Evolutionary conservation across 1,140 invertebrate genomes (phyloP).

Genomic region (Drosophila sp.): DNA sequence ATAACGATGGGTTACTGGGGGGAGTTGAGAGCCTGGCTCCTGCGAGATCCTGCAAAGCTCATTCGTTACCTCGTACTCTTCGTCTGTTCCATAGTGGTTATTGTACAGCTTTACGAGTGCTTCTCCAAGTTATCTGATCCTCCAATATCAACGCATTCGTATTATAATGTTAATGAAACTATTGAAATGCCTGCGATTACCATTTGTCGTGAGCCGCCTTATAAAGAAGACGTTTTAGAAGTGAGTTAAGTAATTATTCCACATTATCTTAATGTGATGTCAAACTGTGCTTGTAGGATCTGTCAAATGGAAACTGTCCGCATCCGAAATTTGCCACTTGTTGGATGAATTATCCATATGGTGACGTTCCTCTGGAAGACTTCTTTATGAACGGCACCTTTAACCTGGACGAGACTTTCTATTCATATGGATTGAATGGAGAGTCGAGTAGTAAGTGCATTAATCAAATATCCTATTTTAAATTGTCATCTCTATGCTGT

Average conservation of each 20-base stretch:
- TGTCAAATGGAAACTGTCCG: conserved; percentile 57
- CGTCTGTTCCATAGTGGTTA: conserved; percentile 76
- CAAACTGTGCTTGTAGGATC: conserved; percentile 31
- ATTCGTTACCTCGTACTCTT: conserved; percentile 82
- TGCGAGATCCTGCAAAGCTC: conserved; percentile 77
- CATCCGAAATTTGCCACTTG: conserved; percentile 85
- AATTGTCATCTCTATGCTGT: not conserved
- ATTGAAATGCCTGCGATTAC: conserved; percentile 88
- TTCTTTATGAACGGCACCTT: conserved; percentile 87
- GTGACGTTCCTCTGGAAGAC: conserved; percentile 83
- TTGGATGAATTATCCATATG: conserved; percentile 86
- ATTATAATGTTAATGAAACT: conserved; percentile 87
- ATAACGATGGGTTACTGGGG: conserved; percentile 77
- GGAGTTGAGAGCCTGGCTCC: conserved; percentile 70
- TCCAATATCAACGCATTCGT: conserved; percentile 87
- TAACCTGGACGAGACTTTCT: conserved; percentile 81
- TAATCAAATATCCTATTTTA: not conserved
- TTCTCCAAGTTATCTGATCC: conserved; percentile 86
- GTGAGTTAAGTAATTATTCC: conserved; percentile 76
- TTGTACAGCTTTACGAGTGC: conserved; percentile 86
- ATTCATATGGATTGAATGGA: conserved; percentile 62
- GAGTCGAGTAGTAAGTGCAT: conserved; percentile 53
- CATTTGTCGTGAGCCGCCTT: conserved; percentile 87
- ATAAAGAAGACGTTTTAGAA: conserved; percentile 86
- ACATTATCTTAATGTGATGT: not conserved